Conservation (phyloP, 2,888 invertebrate species). For the Diadegma fenestrale region DNA sequence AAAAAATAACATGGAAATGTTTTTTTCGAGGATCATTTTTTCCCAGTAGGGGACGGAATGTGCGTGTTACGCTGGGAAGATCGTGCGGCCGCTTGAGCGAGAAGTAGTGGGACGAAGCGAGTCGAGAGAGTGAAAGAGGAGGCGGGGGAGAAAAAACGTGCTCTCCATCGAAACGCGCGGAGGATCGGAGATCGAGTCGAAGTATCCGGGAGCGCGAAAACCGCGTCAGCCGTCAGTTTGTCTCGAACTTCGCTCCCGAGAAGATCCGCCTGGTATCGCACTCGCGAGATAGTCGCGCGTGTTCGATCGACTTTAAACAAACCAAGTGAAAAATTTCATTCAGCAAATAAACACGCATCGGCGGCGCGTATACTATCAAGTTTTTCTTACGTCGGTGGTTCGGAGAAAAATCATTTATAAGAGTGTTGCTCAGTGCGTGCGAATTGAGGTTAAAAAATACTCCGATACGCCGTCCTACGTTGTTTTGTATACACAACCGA, state of each 20-base stretch:
- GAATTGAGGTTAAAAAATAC: neutral
- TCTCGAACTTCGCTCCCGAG: slow-evolving; percentile 51
- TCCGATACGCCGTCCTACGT: neutral
- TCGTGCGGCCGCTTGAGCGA: neutral
- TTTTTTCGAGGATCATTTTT: neutral
- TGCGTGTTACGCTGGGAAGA: neutral
- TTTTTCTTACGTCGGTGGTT: neutral
- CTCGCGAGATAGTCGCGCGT: neutral
- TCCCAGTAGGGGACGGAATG: neutral
- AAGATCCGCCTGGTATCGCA: slow-evolving; percentile 20
- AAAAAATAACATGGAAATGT: neutral
- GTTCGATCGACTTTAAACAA: neutral
- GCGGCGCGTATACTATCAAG: neutral
- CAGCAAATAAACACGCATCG: neutral
- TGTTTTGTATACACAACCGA: neutral
- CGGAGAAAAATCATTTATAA: neutral
- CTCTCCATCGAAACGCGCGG: slow-evolving; percentile 36
- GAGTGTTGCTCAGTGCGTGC: neutral
- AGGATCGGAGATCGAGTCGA: slow-evolving; percentile 43
- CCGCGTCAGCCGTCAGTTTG: slow-evolving; percentile 59
- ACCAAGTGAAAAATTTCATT: neutral
- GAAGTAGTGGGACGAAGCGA: slow-evolving; percentile 6
- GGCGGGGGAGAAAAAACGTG: slow-evolving; percentile 24
- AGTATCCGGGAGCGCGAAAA: slow-evolving; percentile 52
- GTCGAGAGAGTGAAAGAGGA: neutral